Percentiles rank a stretch among this genome's conserved stretches.
phyloP scores from a whole-genome alignment of 2,797 vertebrate species.

The Mormyrops attenuatus region DNA sequence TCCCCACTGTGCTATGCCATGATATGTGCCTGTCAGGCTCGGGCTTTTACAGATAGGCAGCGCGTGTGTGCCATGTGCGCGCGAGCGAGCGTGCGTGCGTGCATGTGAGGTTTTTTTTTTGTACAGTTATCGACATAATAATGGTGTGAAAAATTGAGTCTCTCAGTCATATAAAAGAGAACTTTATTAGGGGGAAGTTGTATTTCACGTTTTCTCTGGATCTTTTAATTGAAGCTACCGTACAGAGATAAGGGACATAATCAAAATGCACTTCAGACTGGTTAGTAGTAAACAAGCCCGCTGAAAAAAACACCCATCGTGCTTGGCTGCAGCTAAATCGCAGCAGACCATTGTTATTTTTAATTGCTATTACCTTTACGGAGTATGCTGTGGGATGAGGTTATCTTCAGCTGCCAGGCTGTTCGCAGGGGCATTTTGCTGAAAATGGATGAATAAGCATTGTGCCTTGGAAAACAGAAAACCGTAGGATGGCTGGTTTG shows the following conservation, averaged over 20 bases:
- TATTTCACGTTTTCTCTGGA: slow-evolving; percentile 24
- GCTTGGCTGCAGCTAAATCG: slow-evolving; percentile 15
- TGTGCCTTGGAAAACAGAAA: slow-evolving; percentile 37
- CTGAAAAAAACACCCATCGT: neutral
- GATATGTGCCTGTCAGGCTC: slow-evolving; percentile 62
- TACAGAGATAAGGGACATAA: slow-evolving; percentile 32
- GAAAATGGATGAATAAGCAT: slow-evolving; percentile 15
- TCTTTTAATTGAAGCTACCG: slow-evolving; percentile 37
- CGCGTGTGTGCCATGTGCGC: slow-evolving; percentile 27
- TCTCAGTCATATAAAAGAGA: slow-evolving; percentile 27
- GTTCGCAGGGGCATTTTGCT: slow-evolving; percentile 9
- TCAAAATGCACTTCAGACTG: slow-evolving; percentile 28
- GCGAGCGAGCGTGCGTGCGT: slow-evolving; percentile 25
- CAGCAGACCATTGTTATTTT: slow-evolving; percentile 18
- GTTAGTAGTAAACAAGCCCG: slow-evolving; percentile 31
- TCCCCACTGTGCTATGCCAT: slow-evolving; percentile 49
- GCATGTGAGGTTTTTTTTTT: neutral
- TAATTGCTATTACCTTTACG: slow-evolving; percentile 30
- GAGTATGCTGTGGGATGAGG: slow-evolving; percentile 12
- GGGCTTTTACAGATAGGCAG: slow-evolving; percentile 22
- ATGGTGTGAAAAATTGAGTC: slow-evolving; percentile 21
- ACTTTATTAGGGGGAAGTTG: slow-evolving; percentile 18
- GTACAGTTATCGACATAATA: slow-evolving; percentile 26
- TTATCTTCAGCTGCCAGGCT: slow-evolving; percentile 25
- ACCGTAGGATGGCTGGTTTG: slow-evolving; percentile 40